Evolutionary conservation across 2,113 vertebrate genomes (phyloP), one percentile per base, ranked within the genome.

Genomic region (Etia nguti): DNA sequence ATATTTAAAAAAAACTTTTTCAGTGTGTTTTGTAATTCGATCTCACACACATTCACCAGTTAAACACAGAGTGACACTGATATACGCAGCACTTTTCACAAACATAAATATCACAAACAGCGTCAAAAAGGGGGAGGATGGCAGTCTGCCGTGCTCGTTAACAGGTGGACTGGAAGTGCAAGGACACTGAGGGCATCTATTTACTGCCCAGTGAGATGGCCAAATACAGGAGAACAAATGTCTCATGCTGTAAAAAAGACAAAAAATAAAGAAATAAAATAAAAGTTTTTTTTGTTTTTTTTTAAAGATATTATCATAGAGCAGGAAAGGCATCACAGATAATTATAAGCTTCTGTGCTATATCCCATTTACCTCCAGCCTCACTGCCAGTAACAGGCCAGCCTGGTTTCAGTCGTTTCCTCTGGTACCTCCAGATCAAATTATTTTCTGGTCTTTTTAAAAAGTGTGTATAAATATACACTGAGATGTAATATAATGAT

Each of bases 131-230:
- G 85, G 70, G 82, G 79, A 60, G 50, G 60, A 85, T 86, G 83
- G 52, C 57, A 70, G 86, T 90, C 91, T 84, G 26, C 77, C 65
- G 90, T 11, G 82, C 84, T 80, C 4, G 65, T 80, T 36, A 92
- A 92, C 92, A 94, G 93, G 93, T 95, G 90, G 84, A 83, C 82
- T 16, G 20, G 34, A 86, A 73, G 68, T 29, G 38, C 65, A 85
- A 83, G 77, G 83, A 82, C 82, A 77, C 62, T 7, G 56, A 87
- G 56, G 15, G 48, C 8, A 6, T 85, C 85, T 46, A 81, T 92
- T 89, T 87, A 86, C 70, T 86, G 34, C 86, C 77, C 75, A 29
- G 43, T 62, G 86, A 34, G 46, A 80, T 57, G 31, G 73, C 52
- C 86, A 9, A 68, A 81, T 56, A 26, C 16, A 59, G 16, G 34